phyloP scores from a whole-genome alignment of 2,797 vertebrate genomes.

The Platyrinchus mystaceus region DNA sequence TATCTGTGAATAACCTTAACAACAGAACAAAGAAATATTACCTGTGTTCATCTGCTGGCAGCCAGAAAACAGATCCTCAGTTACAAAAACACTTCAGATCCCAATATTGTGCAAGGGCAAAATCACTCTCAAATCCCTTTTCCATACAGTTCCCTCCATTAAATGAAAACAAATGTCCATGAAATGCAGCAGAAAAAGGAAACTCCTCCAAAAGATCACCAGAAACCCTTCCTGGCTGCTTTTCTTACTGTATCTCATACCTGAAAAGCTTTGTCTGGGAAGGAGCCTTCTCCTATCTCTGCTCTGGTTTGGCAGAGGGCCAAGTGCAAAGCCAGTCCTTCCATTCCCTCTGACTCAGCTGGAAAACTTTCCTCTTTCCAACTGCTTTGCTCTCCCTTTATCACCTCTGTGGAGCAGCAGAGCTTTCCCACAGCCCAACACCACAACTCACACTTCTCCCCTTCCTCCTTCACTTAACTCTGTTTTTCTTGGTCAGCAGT shows the following conservation, averaged over 20 bases:
- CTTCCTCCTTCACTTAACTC: fast-evolving
- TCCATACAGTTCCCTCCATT: background rate
- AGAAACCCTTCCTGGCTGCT: background rate
- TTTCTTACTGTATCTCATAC: background rate
- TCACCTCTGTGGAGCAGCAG: background rate
- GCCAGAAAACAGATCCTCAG: background rate
- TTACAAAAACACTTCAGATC: background rate
- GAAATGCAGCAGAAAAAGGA: background rate
- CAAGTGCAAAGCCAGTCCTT: background rate
- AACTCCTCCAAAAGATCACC: background rate
- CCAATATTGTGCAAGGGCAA: background rate
- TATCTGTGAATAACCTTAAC: background rate
- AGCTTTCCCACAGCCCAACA: background rate
- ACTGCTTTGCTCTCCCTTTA: background rate
- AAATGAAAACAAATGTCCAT: background rate
- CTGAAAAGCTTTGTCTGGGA: background rate
- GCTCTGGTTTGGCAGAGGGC: background rate
- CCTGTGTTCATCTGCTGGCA: background rate
- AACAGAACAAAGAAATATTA: background rate
- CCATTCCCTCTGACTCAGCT: background rate
- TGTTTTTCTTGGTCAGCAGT: fast-evolving
- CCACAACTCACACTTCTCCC: background rate
- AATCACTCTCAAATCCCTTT: background rate
- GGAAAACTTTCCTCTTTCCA: background rate
- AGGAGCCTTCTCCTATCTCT: background rate